phyloP scores from a whole-genome alignment of 2,113 vertebrate genomes.

The Campylomormyrus tamandua region DNA sequence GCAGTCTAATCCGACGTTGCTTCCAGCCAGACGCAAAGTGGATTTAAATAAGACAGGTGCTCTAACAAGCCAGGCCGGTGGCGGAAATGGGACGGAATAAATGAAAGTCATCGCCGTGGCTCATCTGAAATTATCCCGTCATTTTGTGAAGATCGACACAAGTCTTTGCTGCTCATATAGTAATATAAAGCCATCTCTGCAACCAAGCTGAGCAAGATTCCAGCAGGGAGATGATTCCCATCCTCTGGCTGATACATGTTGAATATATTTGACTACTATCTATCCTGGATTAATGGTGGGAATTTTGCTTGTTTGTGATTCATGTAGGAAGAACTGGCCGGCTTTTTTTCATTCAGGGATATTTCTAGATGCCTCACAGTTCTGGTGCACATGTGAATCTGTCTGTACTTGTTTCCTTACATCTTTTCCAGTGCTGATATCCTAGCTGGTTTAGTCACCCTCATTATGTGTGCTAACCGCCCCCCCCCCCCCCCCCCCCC shows the following conservation, averaged over 20 bases:
- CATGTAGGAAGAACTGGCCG: neutral
- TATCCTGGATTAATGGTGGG: neutral
- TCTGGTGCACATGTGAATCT: neutral
- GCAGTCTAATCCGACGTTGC: neutral
- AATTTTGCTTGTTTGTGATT: neutral
- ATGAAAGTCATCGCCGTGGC: neutral
- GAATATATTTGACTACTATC: neutral
- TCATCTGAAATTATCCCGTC: neutral
- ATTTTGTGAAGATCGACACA: neutral
- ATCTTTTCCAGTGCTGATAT: conserved; percentile 9
- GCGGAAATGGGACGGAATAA: neutral
- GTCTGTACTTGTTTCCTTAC: neutral
- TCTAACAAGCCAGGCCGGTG: neutral
- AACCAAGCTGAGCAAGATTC: neutral
- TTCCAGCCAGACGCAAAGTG: neutral
- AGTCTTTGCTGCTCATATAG: neutral
- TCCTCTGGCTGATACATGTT: neutral
- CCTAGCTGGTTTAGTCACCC: neutral
- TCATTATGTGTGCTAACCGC: neutral
- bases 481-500: too few species aligned
- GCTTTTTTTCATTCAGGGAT: neutral
- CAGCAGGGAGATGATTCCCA: neutral
- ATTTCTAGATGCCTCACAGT: neutral
- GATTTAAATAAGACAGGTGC: neutral
- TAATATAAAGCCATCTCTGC: neutral